Conservation (phyloP, 2,797 vertebrate genomes). For the Lophotriccus pileatus region DNA sequence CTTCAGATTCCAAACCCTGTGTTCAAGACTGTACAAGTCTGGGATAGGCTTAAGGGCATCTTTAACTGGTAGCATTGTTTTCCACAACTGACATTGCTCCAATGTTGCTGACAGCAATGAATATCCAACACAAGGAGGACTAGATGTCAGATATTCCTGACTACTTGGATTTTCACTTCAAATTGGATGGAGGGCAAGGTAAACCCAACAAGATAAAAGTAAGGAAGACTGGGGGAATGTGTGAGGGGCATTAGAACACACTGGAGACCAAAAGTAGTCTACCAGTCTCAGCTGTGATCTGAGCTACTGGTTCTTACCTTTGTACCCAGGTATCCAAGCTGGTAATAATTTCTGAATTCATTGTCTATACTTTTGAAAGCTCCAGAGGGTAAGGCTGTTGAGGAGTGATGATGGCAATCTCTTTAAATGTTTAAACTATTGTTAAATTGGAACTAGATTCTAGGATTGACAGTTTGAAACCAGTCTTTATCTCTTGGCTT, state of each 20-base stretch:
- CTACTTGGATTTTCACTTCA: background rate
- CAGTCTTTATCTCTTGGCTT: background rate
- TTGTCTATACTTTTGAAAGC: conserved; percentile 26
- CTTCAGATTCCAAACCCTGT: background rate
- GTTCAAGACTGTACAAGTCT: background rate
- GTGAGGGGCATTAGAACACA: background rate
- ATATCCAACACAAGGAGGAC: background rate
- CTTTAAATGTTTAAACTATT: conserved; percentile 60
- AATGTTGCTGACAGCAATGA: background rate
- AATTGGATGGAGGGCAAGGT: fast-evolving
- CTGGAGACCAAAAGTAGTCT: background rate
- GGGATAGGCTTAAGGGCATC: background rate
- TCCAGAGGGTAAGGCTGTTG: conserved; percentile 39
- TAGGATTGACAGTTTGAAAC: conserved; percentile 26
- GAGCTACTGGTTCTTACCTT: background rate
- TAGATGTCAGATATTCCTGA: background rate
- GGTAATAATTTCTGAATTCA: conserved; percentile 51
- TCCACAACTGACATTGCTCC: background rate
- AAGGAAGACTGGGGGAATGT: background rate
- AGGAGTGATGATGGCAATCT: conserved; percentile 40
- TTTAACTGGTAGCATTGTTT: background rate
- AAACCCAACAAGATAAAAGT: background rate
- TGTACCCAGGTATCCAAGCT: background rate
- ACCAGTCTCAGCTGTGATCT: background rate
- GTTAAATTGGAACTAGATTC: conserved; percentile 59